phyloP scores from a whole-genome alignment of 2,113 vertebrate species.

The Antechinus flavipes region DNA sequence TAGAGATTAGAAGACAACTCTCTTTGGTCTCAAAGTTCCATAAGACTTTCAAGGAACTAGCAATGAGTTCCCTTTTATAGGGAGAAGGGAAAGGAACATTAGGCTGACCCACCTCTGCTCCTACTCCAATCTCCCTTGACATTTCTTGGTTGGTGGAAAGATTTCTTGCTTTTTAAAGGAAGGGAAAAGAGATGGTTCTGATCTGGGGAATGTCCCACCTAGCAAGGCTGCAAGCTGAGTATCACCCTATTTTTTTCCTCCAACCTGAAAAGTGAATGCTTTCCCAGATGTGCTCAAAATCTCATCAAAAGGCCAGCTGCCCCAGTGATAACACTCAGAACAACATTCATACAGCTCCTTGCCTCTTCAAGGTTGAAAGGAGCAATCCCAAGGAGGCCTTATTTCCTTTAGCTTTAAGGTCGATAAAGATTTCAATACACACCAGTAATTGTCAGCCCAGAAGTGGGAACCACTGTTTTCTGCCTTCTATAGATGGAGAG shows the following conservation, averaged over 20 bases:
- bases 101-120: neutral
- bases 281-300: neutral
- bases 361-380: slow-evolving; percentile 13
- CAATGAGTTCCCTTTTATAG: neutral
- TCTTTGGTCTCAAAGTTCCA: neutral
- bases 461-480: neutral
- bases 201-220: neutral
- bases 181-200: neutral
- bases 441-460: neutral
- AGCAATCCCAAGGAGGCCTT: neutral
- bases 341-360: slow-evolving; percentile 45
- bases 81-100: neutral
- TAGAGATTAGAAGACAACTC: neutral
- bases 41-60: neutral
- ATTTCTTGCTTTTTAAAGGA: neutral
- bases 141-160: slow-evolving; percentile 8
- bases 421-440: neutral
- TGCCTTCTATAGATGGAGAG: neutral
- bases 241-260: slow-evolving; percentile 5
- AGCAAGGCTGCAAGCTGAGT: neutral
- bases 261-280: neutral
- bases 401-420: neutral
- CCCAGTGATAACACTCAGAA: slow-evolving; percentile 31
- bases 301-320: slow-evolving; percentile 42
- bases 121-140: too few relatives aligned